Evolutionary conservation across 2,888 invertebrate genomes (phyloP).

Genomic region (Tryphoninae sp.): DNA sequence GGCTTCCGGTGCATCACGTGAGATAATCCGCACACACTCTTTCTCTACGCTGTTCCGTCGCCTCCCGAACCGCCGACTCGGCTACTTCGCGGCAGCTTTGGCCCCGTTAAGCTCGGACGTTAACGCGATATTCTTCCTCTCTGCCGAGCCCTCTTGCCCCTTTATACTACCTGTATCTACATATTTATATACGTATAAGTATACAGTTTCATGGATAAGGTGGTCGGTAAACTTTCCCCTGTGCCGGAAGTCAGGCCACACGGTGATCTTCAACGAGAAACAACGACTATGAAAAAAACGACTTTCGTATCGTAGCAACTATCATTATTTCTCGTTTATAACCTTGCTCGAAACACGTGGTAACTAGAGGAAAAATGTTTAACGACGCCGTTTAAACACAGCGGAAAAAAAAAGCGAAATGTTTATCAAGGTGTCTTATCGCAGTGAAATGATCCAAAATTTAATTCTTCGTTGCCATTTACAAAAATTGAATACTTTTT

Average conservation of each 20-base stretch:
- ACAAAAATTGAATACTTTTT: too few species aligned
- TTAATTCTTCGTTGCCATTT: too few species aligned
- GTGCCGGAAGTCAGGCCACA: slow-evolving; percentile 50
- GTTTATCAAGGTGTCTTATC: not conserved
- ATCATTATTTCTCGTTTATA: slow-evolving; percentile 1
- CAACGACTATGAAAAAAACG: slow-evolving; percentile 9
- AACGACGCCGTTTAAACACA: not conserved
- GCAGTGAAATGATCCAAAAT: too few species aligned
- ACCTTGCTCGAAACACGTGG: not conserved
- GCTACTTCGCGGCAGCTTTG: slow-evolving; percentile 53
- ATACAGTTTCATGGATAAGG: slow-evolving; percentile 46
- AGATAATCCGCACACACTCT: slow-evolving; percentile 57
- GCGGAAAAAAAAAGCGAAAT: not conserved
- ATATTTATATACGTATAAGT: not conserved
- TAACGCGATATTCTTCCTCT: slow-evolving; percentile 57
- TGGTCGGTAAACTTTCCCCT: slow-evolving; percentile 55
- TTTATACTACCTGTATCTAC: not conserved
- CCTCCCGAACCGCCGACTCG: slow-evolving; percentile 26
- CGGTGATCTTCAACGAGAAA: slow-evolving; percentile 37
- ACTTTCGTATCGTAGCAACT: slow-evolving; percentile 16
- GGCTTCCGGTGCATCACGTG: slow-evolving; percentile 61
- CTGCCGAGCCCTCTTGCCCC: not conserved
- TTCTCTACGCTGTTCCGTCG: slow-evolving; percentile 26
- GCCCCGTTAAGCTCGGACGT: slow-evolving; percentile 60
- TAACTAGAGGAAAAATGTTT: not conserved